Evolutionary conservation across 35 echinoderm and acorn worm genomes (phyloP), one percentile per base, ranked within the genome.

Genomic region (Ophiothrix spiculata): DNA sequence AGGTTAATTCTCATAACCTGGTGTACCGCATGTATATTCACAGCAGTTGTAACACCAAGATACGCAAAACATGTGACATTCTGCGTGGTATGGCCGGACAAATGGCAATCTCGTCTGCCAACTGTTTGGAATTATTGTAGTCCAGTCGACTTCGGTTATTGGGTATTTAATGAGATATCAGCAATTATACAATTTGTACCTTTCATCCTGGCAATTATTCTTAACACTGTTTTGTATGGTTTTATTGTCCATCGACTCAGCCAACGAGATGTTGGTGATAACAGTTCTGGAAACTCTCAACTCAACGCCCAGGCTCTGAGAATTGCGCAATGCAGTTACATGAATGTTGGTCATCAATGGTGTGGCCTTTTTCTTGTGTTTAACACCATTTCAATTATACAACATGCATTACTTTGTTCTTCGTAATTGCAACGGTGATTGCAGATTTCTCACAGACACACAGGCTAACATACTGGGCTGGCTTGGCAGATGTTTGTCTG

Each of bases 291-390:
- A n/a, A 40, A 42, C 41, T 41, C 42, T 64, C 21, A 60, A 35
- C n/a, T 56, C 14, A 13, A 76, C 77, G 31, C 40, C 60, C 21
- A 78, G n/a, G n/a, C n/a, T n/a, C n/a, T n/a, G n/a, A n/a, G n/a
- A n/a, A n/a, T n/a, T n/a, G n/a, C n/a, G 85, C 15, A 76, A 84
- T 40, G 79, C 76, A 63, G 85, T 92, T 0, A 49, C 41, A 1
- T 38, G 79, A 0, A 87, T 92, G 91, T 54, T 92, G 8, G 38
- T 92, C 13, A 34, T 75, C 25, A 92, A 82, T 33, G 78, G 75
- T 39, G 79, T 74, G n/a, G 85, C 87, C 0, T 92, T 92, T 39
- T 88, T 92, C 36, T 19, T 92, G 1, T 88, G 85, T 56, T 69
- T 83, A n/a, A 29, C 73, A 4, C 91, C 91, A n/a, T 82, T 63